phyloP scores from a whole-genome alignment of 2,888 invertebrate genomes.

The Tricholauxania praeusta region DNA sequence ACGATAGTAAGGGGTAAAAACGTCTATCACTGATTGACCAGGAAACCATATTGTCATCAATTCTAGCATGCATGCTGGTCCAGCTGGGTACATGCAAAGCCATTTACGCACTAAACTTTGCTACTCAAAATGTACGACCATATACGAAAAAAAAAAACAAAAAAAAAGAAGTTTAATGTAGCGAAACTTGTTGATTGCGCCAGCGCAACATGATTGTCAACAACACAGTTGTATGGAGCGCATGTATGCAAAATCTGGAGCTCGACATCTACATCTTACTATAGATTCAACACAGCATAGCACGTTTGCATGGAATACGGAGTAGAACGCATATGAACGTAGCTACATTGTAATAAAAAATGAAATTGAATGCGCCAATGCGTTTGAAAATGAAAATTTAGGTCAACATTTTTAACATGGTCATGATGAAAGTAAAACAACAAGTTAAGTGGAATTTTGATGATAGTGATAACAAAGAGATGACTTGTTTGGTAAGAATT shows the following conservation, averaged over 20 bases:
- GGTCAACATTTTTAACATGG: conserved; percentile 32
- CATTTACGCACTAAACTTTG: too few relatives aligned
- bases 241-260: background rate
- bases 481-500: too few relatives aligned
- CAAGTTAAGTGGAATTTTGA: background rate
- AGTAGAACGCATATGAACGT: conserved; percentile 19
- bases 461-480: too few relatives aligned
- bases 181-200: conserved; percentile 20
- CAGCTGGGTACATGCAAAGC: too few relatives aligned
- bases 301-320: conserved; percentile 4
- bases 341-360: conserved; percentile 1
- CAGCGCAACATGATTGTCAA: conserved; percentile 20
- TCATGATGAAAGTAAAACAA: conserved; percentile 30
- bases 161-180: background rate
- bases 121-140: too few relatives aligned
- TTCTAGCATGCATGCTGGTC: too few relatives aligned
- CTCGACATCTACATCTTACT: too few relatives aligned
- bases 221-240: conserved; percentile 17
- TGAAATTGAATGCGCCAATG: conserved; percentile 23
- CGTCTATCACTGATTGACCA: too few relatives aligned
- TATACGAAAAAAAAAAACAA: background rate
- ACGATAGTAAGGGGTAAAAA: too few relatives aligned
- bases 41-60: too few relatives aligned
- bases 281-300: background rate
- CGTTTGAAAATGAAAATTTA: conserved; percentile 45